These are phyloP conservation scores for Numida meleagris DNA, from an alignment of 2,113 vertebrate genomes.

Conservation along the genomic window DNA sequence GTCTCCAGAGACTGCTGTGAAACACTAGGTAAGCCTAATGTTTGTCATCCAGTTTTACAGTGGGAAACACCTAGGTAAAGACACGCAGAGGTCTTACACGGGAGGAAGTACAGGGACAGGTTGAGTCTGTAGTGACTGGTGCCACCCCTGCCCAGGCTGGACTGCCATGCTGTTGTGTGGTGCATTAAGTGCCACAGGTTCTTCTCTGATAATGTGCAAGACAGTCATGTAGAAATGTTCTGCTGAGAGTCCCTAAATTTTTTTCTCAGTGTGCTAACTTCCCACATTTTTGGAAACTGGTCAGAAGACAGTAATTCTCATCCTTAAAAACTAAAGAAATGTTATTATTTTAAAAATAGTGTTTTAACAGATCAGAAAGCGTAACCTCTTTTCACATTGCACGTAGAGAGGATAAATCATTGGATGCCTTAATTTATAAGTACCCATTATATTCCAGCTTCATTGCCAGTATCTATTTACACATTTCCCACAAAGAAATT, in stretches of 20 bases:
- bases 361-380: slow-evolving; percentile 12
- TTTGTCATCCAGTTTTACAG: not conserved
- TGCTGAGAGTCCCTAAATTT: not conserved
- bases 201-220: not conserved
- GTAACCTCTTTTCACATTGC: slow-evolving; percentile 10
- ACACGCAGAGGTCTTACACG: rapidly evolving
- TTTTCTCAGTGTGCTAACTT: not conserved
- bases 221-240: not conserved
- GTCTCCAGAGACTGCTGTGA: not conserved
- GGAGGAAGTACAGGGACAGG: not conserved
- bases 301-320: slow-evolving; percentile 15
- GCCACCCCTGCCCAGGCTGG: not conserved
- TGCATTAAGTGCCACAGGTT: not conserved
- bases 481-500: slow-evolving; percentile 67
- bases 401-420: slow-evolving; percentile 57
- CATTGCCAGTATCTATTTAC: slow-evolving; percentile 64
- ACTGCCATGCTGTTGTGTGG: not conserved
- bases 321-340: slow-evolving; percentile 11
- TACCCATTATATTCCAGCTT: slow-evolving; percentile 59
- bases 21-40: not conserved
- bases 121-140: not conserved
- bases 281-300: slow-evolving; percentile 9
- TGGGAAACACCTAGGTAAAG: not conserved
- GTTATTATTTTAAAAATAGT: slow-evolving; percentile 42
- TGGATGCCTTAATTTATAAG: slow-evolving; percentile 62